Base-by-base conservation (phyloP, 2,797 vertebrate genomes). In the Sciurus vulgaris region DNA sequence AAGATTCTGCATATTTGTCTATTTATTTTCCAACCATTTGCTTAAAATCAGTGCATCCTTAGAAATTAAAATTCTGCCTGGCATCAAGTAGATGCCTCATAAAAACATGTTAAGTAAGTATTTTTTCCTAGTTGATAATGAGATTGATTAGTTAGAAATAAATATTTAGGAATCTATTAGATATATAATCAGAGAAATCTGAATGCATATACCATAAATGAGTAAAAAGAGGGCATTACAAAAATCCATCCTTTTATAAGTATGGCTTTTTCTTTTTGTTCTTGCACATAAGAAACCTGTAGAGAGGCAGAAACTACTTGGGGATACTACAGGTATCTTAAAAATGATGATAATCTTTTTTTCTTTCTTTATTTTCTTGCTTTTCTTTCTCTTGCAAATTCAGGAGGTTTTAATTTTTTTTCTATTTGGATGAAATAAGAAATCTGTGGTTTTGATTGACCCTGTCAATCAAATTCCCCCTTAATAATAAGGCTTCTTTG, bases 401-500 rank as follows among this genome's bases (percentile, higher is more conserved):
- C 20, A 90, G 47, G 76, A 73, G 7, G 18, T 51, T 85, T 94
- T 90, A 51, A n/a, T 56, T 11, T 18, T 59, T 73, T 95, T 93
- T 72, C 30, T 81, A 30, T 63, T 72, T 94, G 69, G 61, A 92
- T 93, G 49, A 91, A 95, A 89, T 81, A 72, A 8, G 1, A 70
- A 89, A n/a, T 87, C 18, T n/a, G 9, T 89, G 30, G 10, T n/a
- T 93, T 95, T 92, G 63, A 30, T 89, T 67, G 67, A 17, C 22
- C 35, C 33, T 81, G 56, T 77, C 26, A 18, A 76, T 22, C 24
- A n/a, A 67, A 59, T 76, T 77, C 33, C 83, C 49, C 44, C 51
- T 93, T 86, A 89, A 84, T 90, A n/a, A 22, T 14, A 72, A 35
- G 35, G 33, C 33, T 4, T 70, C 72, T 86, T 9, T 94, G 47